Base-by-base conservation (phyloP, 1,140 invertebrate genomes). In the Teleopsis dalmanni region DNA sequence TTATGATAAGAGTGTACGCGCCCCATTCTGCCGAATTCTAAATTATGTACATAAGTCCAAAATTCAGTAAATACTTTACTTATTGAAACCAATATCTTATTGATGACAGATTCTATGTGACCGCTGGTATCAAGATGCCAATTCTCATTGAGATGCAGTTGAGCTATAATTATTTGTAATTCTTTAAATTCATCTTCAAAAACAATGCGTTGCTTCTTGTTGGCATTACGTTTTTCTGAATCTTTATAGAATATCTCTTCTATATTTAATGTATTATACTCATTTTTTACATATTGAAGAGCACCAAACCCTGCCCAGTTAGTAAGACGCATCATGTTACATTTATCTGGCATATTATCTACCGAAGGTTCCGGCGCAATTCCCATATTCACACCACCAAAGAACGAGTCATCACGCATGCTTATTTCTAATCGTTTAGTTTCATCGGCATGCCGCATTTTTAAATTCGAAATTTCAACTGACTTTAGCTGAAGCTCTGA, bases 131-230 rank as follows among this genome's bases (percentile, higher is more conserved):
- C n/a, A 29, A 29, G 13, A 40, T 16, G 14, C 33, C 22, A 8
- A 34, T n/a, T n/a, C 53, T 46, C 10, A 53, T n/a, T 34, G 7
- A 47, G 31, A n/a, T 60, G 51, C 14, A 66, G n/a, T 47, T 64
- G 53, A 2, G 60, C 56, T 19, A 60, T 41, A 3, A 46, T 22
- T 0, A 61, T 48, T 10, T 64, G 41, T 23, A 66, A 22, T 11
- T 59, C 51, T n/a, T 62, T 54, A 1, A 67, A 44, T 23, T 67
- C 64, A 8, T 52, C 7, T 31, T 67, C 53, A 23, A 67, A 57
- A 1, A 58, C 51, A 1, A 43, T 56, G 4, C 56, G 47, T 14
- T 58, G 55, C 8, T 58, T 62, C n/a, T 53, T 34, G n/a, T n/a
- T n/a, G n/a, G n/a, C n/a, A n/a, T n/a, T n/a, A n/a, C n/a, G n/a